Conservation (phyloP, 1,140 invertebrate species). For the Ostrea edulis region DNA sequence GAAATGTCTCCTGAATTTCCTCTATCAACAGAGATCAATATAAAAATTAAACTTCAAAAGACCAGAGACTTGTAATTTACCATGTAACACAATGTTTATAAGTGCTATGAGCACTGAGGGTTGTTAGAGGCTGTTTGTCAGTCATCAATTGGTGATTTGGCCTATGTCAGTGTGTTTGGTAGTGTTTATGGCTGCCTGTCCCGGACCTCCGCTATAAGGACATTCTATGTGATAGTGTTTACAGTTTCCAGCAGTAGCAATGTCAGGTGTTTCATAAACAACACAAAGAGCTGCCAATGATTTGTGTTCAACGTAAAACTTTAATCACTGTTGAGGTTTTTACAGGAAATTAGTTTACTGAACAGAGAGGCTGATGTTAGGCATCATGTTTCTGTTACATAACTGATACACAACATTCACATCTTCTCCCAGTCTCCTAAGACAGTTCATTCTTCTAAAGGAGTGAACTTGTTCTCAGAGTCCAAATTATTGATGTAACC, state of each 20-base stretch:
- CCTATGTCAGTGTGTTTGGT: background rate
- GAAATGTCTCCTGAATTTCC: background rate
- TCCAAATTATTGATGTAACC: background rate
- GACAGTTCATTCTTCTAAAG: too few species aligned
- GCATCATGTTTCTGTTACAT: too few species aligned
- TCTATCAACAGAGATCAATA: background rate
- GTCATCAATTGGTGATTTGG: background rate
- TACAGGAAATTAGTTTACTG: background rate
- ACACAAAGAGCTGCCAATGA: background rate
- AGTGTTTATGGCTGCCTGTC: slow-evolving; percentile 15
- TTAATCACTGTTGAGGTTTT: background rate
- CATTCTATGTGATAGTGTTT: slow-evolving; percentile 5
- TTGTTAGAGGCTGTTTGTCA: background rate
- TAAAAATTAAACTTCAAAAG: background rate
- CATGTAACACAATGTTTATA: slow-evolving; percentile 11
- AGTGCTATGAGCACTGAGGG: background rate
- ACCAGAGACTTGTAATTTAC: background rate
- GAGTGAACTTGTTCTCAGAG: too few species aligned
- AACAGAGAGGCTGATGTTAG: background rate
- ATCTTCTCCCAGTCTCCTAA: too few species aligned
- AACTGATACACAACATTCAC: background rate
- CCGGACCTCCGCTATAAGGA: background rate
- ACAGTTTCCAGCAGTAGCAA: background rate
- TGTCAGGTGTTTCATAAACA: slow-evolving; percentile 32
- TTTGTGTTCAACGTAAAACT: background rate